A percentile compares a stretch with the other conserved stretches of the same genome.
Conservation (phyloP, 2,113 vertebrate species). For the Rhipidura dahli region DNA sequence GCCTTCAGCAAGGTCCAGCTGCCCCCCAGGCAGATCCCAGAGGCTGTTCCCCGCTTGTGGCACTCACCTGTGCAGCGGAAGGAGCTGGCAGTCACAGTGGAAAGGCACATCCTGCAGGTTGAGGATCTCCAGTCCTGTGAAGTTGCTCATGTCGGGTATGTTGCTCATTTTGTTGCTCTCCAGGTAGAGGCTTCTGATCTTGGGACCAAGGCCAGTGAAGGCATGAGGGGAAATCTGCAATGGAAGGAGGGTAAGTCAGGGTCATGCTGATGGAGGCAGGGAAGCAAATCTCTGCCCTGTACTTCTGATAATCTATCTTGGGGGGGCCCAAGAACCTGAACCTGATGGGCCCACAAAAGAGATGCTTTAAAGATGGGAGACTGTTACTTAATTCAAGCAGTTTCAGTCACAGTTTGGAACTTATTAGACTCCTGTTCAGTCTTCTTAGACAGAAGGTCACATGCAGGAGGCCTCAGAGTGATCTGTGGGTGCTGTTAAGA, state of each 20-base stretch:
- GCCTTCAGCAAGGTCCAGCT: background rate
- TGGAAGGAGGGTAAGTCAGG: background rate
- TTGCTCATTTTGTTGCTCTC: conserved; percentile 85
- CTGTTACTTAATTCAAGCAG: background rate
- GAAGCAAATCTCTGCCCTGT: background rate
- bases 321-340: background rate
- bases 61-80: conserved; percentile 83
- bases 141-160: conserved; percentile 74
- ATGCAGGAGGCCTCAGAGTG: background rate
- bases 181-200: conserved; percentile 83
- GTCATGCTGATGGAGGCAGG: background rate
- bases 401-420: background rate
- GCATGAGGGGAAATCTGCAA: conserved; percentile 76
- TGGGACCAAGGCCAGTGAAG: conserved; percentile 80
- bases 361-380: background rate
- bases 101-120: conserved; percentile 88
- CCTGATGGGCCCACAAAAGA: accelerated
- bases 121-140: conserved; percentile 84
- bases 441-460: background rate
- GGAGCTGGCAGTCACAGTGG: conserved; percentile 86
- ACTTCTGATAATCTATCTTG: background rate
- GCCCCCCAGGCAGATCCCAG: background rate
- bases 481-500: background rate
- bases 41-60: accelerated
- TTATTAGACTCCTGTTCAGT: background rate